Conservation (phyloP, 2,113 vertebrate genomes). For the Megaceryle torquata region DNA sequence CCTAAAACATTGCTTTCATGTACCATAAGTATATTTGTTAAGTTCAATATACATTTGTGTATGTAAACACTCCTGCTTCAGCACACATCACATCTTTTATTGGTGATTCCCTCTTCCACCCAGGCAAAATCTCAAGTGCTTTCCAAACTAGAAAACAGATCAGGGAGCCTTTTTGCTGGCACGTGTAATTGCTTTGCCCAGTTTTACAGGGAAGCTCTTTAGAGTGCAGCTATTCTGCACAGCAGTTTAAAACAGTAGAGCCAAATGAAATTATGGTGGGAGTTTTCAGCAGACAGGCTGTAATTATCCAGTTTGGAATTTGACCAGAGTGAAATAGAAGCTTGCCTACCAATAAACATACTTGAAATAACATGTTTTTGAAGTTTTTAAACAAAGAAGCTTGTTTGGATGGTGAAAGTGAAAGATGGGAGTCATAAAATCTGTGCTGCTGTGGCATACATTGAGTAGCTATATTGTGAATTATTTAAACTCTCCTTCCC, state of each 20-base stretch:
- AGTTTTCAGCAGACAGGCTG: conserved; percentile 51
- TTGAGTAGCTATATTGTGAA: neutral
- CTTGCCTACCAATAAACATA: conserved; percentile 51
- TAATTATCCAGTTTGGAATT: conserved; percentile 66
- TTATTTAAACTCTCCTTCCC: neutral
- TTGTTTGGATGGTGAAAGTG: neutral
- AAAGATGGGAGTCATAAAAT: neutral
- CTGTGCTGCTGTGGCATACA: neutral
- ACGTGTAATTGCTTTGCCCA: neutral
- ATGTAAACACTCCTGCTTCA: neutral
- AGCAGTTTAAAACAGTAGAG: neutral
- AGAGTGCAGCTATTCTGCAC: neutral
- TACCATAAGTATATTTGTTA: neutral
- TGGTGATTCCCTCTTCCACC: neutral
- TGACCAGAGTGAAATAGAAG: conserved; percentile 60
- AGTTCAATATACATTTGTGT: neutral
- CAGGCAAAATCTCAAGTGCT: neutral
- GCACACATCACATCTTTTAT: neutral
- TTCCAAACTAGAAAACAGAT: neutral
- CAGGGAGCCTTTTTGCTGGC: neutral
- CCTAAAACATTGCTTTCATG: neutral
- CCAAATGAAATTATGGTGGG: conserved; percentile 51
- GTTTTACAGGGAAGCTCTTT: conserved; percentile 4
- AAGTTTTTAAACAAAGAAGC: conserved; percentile 42
- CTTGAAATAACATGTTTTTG: conserved; percentile 36